Evolutionary conservation across 2,888 invertebrate species (phyloP).

Genomic region (Eristalis intricaria): DNA sequence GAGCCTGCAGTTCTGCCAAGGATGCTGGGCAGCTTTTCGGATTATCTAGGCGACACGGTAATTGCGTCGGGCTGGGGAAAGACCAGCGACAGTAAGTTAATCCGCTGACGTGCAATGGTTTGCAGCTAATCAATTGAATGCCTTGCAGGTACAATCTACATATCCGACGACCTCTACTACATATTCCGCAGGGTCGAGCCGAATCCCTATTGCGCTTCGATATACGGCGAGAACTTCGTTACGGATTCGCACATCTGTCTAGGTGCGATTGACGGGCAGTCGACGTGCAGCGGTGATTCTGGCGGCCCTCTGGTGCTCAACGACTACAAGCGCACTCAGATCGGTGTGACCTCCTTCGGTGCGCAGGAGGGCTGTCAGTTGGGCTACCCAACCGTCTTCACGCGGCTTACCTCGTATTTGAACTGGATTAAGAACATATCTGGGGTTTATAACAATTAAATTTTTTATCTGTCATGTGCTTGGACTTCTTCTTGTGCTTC

Average conservation of each 20-base stretch:
- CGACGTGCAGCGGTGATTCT: too few species aligned
- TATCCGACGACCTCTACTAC: slow-evolving; percentile 16
- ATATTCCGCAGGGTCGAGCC: slow-evolving; percentile 7
- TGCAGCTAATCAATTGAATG: not conserved
- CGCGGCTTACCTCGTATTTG: slow-evolving; percentile 74
- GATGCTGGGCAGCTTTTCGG: slow-evolving; percentile 65
- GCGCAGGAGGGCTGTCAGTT: too few species aligned
- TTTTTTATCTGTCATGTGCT: too few species aligned
- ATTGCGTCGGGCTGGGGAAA: slow-evolving; percentile 76
- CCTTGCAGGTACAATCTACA: not conserved
- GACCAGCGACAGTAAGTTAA: slow-evolving; percentile 71
- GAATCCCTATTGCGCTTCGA: not conserved
- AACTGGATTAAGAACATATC: slow-evolving; percentile 75
- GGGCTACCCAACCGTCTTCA: slow-evolving; percentile 76
- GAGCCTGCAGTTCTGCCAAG: slow-evolving; percentile 44
- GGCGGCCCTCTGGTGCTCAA: too few species aligned
- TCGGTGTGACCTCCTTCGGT: too few species aligned
- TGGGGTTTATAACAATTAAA: slow-evolving; percentile 69
- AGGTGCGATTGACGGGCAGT: slow-evolving; percentile 55
- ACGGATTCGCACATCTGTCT: slow-evolving; percentile 74
- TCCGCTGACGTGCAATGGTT: not conserved
- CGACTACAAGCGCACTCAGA: too few species aligned
- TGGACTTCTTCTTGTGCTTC: too few species aligned
- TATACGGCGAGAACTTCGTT: slow-evolving; percentile 23
- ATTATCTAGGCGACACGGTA: slow-evolving; percentile 39